These are phyloP conservation scores for Vulpes ferrilata DNA, from an alignment of 2,113 vertebrate species.

Conservation along the genomic window DNA sequence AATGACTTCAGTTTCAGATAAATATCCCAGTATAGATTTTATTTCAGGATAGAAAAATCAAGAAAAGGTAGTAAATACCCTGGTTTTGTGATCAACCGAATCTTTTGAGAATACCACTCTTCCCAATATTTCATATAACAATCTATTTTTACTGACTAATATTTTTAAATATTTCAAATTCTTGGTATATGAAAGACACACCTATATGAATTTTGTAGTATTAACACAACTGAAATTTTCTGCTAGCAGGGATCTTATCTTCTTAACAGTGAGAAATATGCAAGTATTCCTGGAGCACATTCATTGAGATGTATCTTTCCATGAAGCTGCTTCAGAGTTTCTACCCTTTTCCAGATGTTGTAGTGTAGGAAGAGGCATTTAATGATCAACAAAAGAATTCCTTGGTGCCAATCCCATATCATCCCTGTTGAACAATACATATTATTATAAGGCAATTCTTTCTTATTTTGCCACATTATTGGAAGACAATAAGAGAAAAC, in stretches of 20 bases:
- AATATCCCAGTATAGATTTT: neutral
- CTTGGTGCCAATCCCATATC: neutral
- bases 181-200: neutral
- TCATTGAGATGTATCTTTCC: neutral
- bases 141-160: neutral
- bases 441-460: neutral
- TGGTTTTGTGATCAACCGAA: neutral
- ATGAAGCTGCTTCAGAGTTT: neutral
- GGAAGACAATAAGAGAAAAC: neutral
- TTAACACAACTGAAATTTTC: neutral
- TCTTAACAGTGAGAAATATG: neutral
- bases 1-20: neutral
- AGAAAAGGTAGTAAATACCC: neutral
- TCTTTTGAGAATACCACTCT: neutral
- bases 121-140: neutral
- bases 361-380: neutral
- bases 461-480: neutral
- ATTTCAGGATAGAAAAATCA: neutral
- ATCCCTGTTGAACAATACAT: neutral
- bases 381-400: neutral
- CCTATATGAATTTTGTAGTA: neutral
- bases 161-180: neutral
- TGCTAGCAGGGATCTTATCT: neutral
- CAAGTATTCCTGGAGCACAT: neutral
- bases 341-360: neutral